Base-by-base conservation (phyloP, 2,888 invertebrate genomes). In the Pseudolycoriella hygida region DNA sequence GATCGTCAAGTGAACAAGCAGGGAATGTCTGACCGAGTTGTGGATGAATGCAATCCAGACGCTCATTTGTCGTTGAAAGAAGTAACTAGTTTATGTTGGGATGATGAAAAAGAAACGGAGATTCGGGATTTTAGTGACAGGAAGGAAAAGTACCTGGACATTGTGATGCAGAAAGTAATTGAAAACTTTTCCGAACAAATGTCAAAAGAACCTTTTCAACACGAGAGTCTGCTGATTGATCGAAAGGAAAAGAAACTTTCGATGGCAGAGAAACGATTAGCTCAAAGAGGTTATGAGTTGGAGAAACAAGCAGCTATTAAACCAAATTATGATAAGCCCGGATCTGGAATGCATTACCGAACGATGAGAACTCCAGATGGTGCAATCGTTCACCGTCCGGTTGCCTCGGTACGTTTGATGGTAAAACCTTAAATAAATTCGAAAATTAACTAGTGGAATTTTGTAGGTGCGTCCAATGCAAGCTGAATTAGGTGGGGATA, bases 1-100 rank as follows among this genome's bases (percentile, higher is more conserved):
- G 97, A 98, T 59, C 70, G 98, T 20, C 98, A 98, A 69, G 89
- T 98, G 50, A 93, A 89, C 61, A 97, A 97, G 59, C 93, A 96
- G 66, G 96, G 96, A 47, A 93, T 97, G 86, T 87, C 96, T 0
- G 94, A 97, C 65, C 74, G 97, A 14, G 94, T 98, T 3, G 94
- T 98, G 0, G 97, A 98, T 67, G 97, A 98, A 61, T 85, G 94
- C 58, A 93, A 96, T 64, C 94, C 96, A 0, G 93, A 97, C 59
- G 92, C 93, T 1, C 88, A 88, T 60, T 69, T 90, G 25, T 86
- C 86, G 2, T 76, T 88, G 66, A 88, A 87, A 64, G 89, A 89
- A 57, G 82, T 88, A 30, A 87, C 86, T 12, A 88, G 86, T 50
- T 68, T 96, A 18, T 84, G 93, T 56, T 87, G 87, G 67, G 87